Conservation (phyloP, 2,797 vertebrate species). For the Leontocebus nigricollis region DNA sequence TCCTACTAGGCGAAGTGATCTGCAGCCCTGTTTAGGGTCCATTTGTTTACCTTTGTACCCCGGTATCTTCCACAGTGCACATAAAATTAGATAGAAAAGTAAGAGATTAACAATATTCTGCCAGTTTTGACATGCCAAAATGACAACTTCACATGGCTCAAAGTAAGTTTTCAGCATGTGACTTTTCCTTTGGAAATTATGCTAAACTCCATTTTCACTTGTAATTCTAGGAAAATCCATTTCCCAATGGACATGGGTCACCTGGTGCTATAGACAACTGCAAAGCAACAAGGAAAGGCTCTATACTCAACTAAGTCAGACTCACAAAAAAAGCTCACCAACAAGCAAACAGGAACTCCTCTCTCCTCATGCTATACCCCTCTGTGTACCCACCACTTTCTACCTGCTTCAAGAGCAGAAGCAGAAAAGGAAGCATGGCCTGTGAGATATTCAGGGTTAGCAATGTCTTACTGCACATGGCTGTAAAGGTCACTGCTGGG, state of each 20-base stretch:
- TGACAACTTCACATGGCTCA: background rate
- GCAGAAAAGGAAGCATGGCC: background rate
- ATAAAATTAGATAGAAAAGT: background rate
- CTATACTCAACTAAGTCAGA: background rate
- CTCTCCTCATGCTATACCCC: background rate
- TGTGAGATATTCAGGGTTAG: background rate
- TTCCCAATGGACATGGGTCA: background rate
- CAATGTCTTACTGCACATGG: slow-evolving; percentile 45
- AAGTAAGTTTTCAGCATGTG: background rate
- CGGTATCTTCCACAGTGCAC: background rate
- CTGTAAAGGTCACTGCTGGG: slow-evolving; percentile 61
- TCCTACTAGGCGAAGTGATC: background rate
- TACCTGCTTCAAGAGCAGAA: background rate
- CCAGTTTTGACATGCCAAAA: background rate
- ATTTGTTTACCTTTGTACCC: background rate
- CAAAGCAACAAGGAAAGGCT: background rate
- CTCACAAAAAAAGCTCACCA: background rate
- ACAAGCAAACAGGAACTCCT: background rate
- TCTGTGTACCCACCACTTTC: background rate
- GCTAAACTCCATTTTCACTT: background rate
- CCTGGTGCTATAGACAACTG: background rate
- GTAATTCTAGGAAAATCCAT: background rate
- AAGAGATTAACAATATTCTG: background rate
- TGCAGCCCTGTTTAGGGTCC: background rate
- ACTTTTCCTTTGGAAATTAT: slow-evolving; percentile 31